Evolutionary conservation across 2,113 vertebrate genomes (phyloP), one percentile per base, ranked within the genome.

Genomic region (Vidua chalybeata): DNA sequence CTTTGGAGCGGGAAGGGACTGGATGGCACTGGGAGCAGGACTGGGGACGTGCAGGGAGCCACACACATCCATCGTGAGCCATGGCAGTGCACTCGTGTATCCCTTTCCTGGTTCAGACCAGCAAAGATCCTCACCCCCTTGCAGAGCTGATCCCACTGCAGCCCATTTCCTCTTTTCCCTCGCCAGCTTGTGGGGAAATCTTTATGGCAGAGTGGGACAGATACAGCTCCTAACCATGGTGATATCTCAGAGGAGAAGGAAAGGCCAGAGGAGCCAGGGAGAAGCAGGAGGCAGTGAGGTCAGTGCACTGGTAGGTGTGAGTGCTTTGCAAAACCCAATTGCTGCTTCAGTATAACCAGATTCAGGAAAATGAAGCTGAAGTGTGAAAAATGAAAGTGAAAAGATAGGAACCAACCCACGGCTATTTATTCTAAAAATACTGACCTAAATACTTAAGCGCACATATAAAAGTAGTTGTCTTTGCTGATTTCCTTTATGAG

Each of bases 381-480:
- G 96, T 96, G 96, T 95, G 96, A 95, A 95, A 94, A 96, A 95
- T 96, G 95, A 84, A 94, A 96, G 95, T 33, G 89, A 96, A 95
- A 96, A 96, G 96, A 94, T 96, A 96, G 95, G 94, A 96, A 93
- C 95, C 93, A 96, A 96, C 94, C 92, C 96, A 96, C 95, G 83
- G 95, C 95, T 97, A 95, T 96, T 96, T 96, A 95, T 95, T 94
- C 95, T 97, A 96, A 96, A 95, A 96, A 96, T 97, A 96, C 95
- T 96, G 96, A 96, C 96, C 95, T 97, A 96, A 96, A 97, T 93
- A 95, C 95, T 97, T 97, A 96, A 96, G 94, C 90, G 31, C 87
- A 95, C 82, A 94, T 94, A 94, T 94, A 96, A 97, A 94, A 97
- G 96, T 96, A 90, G 95, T 95, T 96, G 96, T 95, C 95, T 96